These are phyloP conservation scores for Parasteatoda lunata DNA, from an alignment of 2,888 invertebrate genomes.

Conservation along the genomic window DNA sequence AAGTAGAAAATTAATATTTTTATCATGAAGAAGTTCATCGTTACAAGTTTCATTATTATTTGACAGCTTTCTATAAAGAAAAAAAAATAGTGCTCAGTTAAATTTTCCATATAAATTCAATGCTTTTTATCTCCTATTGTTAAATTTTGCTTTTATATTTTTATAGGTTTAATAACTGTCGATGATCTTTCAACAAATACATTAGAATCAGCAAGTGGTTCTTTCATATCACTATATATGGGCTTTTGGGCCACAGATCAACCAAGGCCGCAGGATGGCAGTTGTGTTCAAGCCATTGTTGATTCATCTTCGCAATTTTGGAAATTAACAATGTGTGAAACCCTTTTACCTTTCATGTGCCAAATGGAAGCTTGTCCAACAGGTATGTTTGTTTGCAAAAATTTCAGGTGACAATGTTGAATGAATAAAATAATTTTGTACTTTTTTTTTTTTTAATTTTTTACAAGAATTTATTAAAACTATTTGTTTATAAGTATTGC, in stretches of 20 bases:
- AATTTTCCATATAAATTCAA: neutral
- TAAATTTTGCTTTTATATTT: neutral
- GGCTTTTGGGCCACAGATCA: conserved; percentile 93
- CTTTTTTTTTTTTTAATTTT: no score
- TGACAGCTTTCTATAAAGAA: no score
- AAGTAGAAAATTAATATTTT: no score
- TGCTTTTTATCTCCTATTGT: neutral
- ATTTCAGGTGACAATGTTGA: no score
- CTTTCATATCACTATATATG: conserved; percentile 92
- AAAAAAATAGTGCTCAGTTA: no score
- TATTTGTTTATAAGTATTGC: no score
- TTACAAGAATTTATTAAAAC: no score
- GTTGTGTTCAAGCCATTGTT: conserved; percentile 83
- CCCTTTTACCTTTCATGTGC: conserved; percentile 94
- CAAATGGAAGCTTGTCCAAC: conserved; percentile 90
- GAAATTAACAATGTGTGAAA: conserved; percentile 95
- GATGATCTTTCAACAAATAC: conserved; percentile 95
- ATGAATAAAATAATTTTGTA: no score
- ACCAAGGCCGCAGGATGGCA: conserved; percentile 89
- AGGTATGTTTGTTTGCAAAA: conserved; percentile 76
- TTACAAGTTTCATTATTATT: no score
- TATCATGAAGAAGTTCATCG: no score
- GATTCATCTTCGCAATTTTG: conserved; percentile 83
- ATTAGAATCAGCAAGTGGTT: conserved; percentile 91
- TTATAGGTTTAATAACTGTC: conserved; percentile 87